Base-by-base conservation (phyloP, 2,797 vertebrate genomes). In the Sebastes cheni region DNA sequence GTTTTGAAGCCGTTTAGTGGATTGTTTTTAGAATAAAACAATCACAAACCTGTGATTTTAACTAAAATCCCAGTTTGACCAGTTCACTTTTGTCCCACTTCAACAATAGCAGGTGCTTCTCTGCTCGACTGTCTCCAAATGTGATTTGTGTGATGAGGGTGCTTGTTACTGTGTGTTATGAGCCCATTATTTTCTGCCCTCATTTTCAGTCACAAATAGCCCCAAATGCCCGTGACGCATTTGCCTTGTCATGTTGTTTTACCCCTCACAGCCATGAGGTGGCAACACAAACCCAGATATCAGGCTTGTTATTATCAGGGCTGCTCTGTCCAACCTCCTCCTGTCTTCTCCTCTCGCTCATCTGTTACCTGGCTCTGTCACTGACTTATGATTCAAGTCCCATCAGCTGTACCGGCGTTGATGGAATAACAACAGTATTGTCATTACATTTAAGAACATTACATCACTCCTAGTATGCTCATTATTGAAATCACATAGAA, bases 251-350 rank as follows among this genome's bases (percentile, higher is more conserved):
- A 85, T 77, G 73, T 56, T 90, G 87, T 77, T 77, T 20, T 93
- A 68, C 87, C 67, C 6, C 13, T 23, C 25, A 11, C 25, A 46
- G 61, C 91, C 92, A 92, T 36, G 4, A 71, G 91, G 88, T 92
- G 92, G 91, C 92, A 92, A 86, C 88, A 85, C 73, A 90, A 85
- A 92, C 85, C 72, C 82, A 91, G 73, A 71, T 50, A 88, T 88
- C 30, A 29, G n/a, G 39, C 56, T 8, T 54, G 6, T 56, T 34
- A 3, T 54, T 46, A 34, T 54, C 59, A 68, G 64, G 7, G 11
- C 36, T 2, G 46, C 61, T 80, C 20, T 42, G 10, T n/a, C 56
- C n/a, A 8, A 12, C 18, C 12, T 29, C 23, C 27, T 22, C 32
- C 29, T 4, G 5, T 25, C 8, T 25, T 54, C 16, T 34, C 13